phyloP scores from a whole-genome alignment of 2,888 invertebrate species.

The Zaprionus bogoriensis region DNA sequence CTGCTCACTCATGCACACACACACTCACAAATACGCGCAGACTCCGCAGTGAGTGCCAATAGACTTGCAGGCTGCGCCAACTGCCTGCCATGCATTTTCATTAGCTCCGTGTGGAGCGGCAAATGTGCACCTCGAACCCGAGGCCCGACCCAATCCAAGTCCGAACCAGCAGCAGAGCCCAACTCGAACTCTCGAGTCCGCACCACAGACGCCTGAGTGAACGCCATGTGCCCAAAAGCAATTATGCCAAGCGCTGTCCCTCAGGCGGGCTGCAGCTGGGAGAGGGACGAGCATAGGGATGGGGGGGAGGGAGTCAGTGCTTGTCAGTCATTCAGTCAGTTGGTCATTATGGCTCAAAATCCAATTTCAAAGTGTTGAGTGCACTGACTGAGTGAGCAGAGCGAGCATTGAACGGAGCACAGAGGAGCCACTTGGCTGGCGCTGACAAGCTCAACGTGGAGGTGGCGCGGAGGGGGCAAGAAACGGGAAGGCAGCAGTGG shows the following conservation, averaged over 20 bases:
- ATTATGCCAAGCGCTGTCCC: slow-evolving; percentile 49
- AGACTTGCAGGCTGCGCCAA: not conserved
- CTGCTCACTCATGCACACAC: not conserved
- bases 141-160: slow-evolving; percentile 9
- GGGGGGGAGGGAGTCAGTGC: not conserved
- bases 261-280: not conserved
- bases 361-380: slow-evolving; percentile 66
- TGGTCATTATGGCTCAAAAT: slow-evolving; percentile 62
- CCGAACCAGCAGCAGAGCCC: not conserved
- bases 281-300: not conserved
- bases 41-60: not conserved
- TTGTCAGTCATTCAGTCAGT: slow-evolving; percentile 31
- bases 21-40: not conserved
- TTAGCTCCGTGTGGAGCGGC: slow-evolving; percentile 22
- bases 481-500: not conserved
- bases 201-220: slow-evolving; percentile 35
- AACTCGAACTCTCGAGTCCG: too few relatives aligned
- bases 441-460: slow-evolving; percentile 8
- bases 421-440: not conserved
- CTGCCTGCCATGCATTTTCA: slow-evolving; percentile 48
- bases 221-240: slow-evolving; percentile 58
- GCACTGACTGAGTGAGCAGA: slow-evolving; percentile 28
- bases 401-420: slow-evolving; percentile 1
- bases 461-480: not conserved
- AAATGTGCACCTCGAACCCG: not conserved